Percentiles rank a stretch among this genome's conserved stretches.
These are phyloP conservation scores for Diadumene lineata DNA, from an alignment of 92 coral and sea anemone genomes.

Conservation along the genomic window DNA sequence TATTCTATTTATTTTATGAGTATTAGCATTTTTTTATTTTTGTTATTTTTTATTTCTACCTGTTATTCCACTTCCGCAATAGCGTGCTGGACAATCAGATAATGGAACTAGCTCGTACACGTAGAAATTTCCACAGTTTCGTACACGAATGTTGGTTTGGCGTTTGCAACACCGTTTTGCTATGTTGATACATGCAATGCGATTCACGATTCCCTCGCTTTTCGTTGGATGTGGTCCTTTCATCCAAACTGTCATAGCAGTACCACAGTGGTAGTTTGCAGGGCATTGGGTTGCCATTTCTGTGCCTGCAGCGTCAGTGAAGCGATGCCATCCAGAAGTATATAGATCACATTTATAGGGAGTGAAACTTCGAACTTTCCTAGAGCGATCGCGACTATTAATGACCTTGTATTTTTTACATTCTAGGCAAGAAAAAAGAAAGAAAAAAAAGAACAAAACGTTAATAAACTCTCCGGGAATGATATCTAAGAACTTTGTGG, in stretches of 20 bases:
- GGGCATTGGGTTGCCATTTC: neutral
- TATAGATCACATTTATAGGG: neutral
- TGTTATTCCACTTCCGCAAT: too few species aligned
- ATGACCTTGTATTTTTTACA: neutral
- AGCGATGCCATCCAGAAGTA: neutral
- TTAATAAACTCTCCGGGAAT: too few species aligned
- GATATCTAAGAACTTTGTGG: too few species aligned
- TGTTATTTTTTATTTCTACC: too few species aligned
- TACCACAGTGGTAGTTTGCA: neutral
- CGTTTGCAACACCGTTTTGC: neutral
- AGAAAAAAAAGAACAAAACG: too few species aligned
- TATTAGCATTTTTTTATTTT: too few species aligned
- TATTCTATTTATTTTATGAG: too few species aligned
- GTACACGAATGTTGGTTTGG: neutral
- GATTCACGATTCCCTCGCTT: neutral
- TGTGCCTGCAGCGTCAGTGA: neutral
- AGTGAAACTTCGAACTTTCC: neutral
- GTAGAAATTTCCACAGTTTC: neutral
- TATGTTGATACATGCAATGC: neutral
- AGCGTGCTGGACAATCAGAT: neutral
- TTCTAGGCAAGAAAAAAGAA: too few species aligned
- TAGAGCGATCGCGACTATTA: neutral
- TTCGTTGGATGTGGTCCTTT: neutral
- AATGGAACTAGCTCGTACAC: neutral
- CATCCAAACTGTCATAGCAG: neutral